Evolutionary conservation across 2,113 vertebrate genomes (phyloP), one percentile per base, ranked within the genome.

Genomic region (Phoxinus phoxinus): DNA sequence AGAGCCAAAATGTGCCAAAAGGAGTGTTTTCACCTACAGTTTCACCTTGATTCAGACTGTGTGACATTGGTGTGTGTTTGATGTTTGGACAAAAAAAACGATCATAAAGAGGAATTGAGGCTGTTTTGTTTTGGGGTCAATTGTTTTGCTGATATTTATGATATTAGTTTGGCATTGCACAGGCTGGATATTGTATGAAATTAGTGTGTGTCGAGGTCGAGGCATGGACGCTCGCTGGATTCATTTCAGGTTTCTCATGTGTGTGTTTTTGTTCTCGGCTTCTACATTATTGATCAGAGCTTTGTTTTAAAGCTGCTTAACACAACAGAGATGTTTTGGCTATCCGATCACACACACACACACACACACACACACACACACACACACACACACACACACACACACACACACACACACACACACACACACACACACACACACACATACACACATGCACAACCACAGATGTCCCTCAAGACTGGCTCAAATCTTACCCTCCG

Each of bases 281-380:
- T 74, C 35, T 87, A 53, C 77, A 87, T 88, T 85, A 90, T 85
- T 86, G 37, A 88, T 86, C 25, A 72, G 58, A 86, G 19, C 77
- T 81, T 37, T 86, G 85, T 81, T 81, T 81, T 86, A 81, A 81
- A 73, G 25, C 77, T 48, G 48, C 35, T 59, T 67, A 27, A 65
- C 27, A 86, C 48, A 88, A 83, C 71, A 84, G 63, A 63, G 46
- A 71, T 63, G 75, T 51, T 80, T 58, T 72, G 11, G 82, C 27
- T 85, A 89, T 89, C 88, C 65, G 27, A 63, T 88, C 69, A 56
- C 86, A 27, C 37, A 30, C 51, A 32, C 44, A 81, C 82, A 74
- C 53, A 74, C 51, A 53, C 13, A 48, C 46, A 51, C 13, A 48
- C 46, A 13, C 3, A 48, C 13, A 48, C 12, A 48, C 59, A 61